Percentiles rank a stretch among this genome's conserved stretches.
Conservation (phyloP, 2,113 vertebrate species). For the Merops nubicus region DNA sequence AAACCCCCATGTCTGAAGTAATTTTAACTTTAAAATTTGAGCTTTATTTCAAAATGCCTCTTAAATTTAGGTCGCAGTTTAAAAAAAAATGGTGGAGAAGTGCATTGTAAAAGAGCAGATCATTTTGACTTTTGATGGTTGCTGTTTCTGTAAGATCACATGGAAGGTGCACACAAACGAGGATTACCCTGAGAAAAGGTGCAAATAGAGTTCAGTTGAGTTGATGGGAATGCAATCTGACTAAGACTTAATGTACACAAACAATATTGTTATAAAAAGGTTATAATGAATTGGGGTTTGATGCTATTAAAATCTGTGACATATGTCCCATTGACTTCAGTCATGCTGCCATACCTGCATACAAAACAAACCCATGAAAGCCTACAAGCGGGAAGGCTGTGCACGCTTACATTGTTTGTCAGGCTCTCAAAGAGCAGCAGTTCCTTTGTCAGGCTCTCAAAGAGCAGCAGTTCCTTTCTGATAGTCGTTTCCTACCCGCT, state of each 20-base stretch:
- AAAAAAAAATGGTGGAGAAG: neutral
- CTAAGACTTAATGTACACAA: neutral
- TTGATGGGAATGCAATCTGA: neutral
- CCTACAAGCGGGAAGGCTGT: rapidly evolving
- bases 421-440: neutral
- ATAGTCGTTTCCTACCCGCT: neutral
- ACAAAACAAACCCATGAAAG: neutral
- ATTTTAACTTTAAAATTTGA: neutral
- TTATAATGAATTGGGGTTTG: neutral
- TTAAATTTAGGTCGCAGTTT: neutral
- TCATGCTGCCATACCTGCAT: rapidly evolving
- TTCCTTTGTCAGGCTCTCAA: neutral
- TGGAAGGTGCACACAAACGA: neutral
- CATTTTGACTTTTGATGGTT: neutral
- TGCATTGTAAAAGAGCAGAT: neutral
- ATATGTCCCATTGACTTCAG: neutral
- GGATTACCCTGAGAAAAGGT: neutral
- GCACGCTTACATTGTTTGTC: neutral
- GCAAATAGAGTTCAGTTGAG: neutral
- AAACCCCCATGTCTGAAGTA: neutral
- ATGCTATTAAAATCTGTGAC: neutral
- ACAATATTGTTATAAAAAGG: neutral
- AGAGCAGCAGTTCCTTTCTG: neutral
- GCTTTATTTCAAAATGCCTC: neutral
- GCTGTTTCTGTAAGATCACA: neutral